phyloP scores from a whole-genome alignment of 2,888 invertebrate genomes.

The Cosmopolites sordidus region DNA sequence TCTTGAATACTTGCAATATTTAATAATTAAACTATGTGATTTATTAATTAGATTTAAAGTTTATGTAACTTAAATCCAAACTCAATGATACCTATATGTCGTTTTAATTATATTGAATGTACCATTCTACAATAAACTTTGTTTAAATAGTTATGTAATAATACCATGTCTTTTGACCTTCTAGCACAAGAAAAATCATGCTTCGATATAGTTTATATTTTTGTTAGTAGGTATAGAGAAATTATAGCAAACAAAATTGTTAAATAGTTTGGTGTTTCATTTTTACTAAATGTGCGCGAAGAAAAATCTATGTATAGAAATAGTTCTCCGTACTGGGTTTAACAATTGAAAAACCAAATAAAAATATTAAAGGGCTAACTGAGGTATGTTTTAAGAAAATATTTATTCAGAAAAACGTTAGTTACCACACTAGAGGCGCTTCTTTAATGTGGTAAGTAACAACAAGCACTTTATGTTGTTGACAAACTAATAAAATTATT shows the following conservation, averaged over 20 bases:
- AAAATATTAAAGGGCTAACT: background rate
- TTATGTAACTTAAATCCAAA: too few relatives aligned
- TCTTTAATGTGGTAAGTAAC: slow-evolving; percentile 9
- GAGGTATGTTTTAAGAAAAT: slow-evolving; percentile 7
- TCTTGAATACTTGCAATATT: too few relatives aligned
- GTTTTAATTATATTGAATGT: too few relatives aligned
- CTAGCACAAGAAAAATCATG: background rate
- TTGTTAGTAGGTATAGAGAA: background rate
- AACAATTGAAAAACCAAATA: background rate
- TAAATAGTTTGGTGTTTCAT: background rate
- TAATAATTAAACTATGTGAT: too few relatives aligned
- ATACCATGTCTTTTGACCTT: background rate
- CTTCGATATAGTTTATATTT: background rate
- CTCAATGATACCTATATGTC: too few relatives aligned
- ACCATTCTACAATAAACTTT: background rate
- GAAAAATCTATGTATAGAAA: background rate
- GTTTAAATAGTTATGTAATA: background rate
- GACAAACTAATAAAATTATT: slow-evolving; percentile 20
- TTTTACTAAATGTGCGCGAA: background rate
- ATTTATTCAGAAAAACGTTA: slow-evolving; percentile 9
- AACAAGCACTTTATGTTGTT: slow-evolving; percentile 11
- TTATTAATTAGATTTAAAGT: too few relatives aligned
- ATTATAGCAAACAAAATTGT: too few relatives aligned
- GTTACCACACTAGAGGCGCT: slow-evolving; percentile 5
- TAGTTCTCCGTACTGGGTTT: background rate